Evolutionary conservation across 2,797 vertebrate species (phyloP).

Genomic region (Anabacerthia variegaticeps): DNA sequence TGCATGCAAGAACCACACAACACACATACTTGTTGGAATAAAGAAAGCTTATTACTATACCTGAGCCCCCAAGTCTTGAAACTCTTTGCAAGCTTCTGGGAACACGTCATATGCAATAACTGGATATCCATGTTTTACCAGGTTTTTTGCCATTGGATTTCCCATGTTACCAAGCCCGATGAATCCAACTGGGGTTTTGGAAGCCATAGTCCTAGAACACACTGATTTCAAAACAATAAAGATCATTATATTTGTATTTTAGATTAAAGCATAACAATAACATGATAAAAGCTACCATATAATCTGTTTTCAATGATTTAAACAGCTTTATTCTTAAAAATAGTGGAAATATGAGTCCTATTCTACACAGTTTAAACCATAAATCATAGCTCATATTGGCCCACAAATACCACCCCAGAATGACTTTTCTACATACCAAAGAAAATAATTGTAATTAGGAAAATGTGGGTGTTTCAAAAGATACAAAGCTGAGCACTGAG

Average conservation of each 20-base stretch:
- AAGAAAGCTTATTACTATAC: constrained; percentile 73
- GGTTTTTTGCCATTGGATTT: constrained; percentile 98
- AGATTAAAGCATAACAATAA: not conserved
- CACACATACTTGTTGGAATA: not conserved
- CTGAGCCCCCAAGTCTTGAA: constrained; percentile 94
- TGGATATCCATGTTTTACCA: constrained; percentile 95
- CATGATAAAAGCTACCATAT: not conserved
- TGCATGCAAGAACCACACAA: not conserved
- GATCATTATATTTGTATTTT: constrained; percentile 33
- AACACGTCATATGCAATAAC: constrained; percentile 94
- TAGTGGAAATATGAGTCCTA: not conserved
- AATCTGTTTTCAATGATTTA: not conserved
- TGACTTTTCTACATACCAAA: not conserved
- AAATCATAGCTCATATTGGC: not conserved
- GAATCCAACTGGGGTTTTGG: constrained; percentile 96
- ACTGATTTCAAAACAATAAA: constrained; percentile 78
- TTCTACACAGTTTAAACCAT: not conserved
- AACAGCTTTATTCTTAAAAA: not conserved
- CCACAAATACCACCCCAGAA: not conserved
- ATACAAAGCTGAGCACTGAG: not conserved
- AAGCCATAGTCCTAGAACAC: constrained; percentile 92
- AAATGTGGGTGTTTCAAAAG: not conserved
- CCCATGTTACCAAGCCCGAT: constrained; percentile 98
- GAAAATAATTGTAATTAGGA: not conserved
- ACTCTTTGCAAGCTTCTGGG: constrained; percentile 95